Evolutionary conservation across 2,113 vertebrate species (phyloP).

Genomic region (Ondatra zibethicus): DNA sequence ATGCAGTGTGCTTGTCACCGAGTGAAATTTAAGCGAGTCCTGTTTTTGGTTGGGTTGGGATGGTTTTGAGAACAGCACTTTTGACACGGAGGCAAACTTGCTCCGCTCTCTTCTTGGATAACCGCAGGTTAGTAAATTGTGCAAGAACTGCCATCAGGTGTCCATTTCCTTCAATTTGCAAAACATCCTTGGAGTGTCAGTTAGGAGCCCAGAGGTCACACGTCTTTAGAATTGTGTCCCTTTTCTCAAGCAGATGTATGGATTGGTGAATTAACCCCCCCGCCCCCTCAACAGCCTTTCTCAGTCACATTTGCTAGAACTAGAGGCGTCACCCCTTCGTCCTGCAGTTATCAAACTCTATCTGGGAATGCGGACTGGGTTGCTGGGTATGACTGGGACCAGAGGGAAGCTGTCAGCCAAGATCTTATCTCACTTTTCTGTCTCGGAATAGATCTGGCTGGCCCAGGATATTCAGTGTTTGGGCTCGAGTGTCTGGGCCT

Average conservation of each 20-base stretch:
- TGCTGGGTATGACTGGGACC: neutral
- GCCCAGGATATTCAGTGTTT: conserved; percentile 7
- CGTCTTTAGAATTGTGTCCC: neutral
- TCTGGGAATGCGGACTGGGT: conserved; percentile 8
- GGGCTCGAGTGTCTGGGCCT: conserved; percentile 39
- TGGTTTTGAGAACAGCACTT: neutral
- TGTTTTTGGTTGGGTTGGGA: neutral
- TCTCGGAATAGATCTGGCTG: conserved; percentile 52
- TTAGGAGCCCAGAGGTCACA: neutral
- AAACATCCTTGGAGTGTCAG: neutral
- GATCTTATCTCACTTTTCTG: conserved; percentile 57
- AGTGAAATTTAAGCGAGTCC: neutral
- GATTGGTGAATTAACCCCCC: neutral
- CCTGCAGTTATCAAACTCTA: neutral
- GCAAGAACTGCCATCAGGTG: neutral
- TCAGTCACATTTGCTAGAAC: neutral
- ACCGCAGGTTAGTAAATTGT: neutral
- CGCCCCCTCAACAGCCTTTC: neutral
- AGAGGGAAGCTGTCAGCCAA: conserved; percentile 27
- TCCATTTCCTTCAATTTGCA: neutral
- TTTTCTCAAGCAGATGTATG: neutral
- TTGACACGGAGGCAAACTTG: neutral
- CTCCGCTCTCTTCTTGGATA: neutral
- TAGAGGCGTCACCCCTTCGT: neutral
- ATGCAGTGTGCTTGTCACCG: neutral